Evolutionary conservation across 1,140 invertebrate genomes (phyloP).

Genomic region (Drosophila setifemur): DNA sequence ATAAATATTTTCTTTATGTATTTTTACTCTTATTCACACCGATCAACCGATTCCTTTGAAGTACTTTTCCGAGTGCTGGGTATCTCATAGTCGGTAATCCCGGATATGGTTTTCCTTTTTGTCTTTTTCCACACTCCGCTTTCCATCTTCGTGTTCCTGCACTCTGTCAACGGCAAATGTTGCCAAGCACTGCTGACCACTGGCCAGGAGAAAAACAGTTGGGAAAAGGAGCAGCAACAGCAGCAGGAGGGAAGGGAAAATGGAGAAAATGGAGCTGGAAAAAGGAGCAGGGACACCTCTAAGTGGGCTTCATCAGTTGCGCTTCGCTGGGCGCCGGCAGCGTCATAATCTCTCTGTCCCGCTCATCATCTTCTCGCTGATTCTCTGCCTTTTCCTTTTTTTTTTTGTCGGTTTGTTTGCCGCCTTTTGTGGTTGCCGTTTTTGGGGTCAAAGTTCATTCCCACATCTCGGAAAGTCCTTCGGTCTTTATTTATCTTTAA

Average conservation of each 20-base stretch:
- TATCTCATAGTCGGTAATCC: background rate
- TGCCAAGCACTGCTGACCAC: constrained; percentile 50
- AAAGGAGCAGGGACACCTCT: constrained; percentile 58
- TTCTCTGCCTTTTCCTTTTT: constrained; percentile 6
- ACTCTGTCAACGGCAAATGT: constrained; percentile 75
- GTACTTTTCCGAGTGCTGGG: no score
- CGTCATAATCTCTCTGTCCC: constrained; percentile 62
- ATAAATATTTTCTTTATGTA: no score
- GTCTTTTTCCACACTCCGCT: constrained; percentile 11
- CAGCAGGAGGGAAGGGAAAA: background rate
- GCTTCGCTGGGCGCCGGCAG: constrained; percentile 62
- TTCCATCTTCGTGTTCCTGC: constrained; percentile 35
- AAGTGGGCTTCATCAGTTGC: constrained; percentile 78
- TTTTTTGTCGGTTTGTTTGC: constrained; percentile 32
- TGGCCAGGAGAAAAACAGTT: constrained; percentile 3
- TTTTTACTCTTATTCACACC: no score
- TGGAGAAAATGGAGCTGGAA: background rate
- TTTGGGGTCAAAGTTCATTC: constrained; percentile 74
- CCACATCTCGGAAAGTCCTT: constrained; percentile 13
- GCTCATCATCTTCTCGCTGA: constrained; percentile 39
- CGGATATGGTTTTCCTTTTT: constrained; percentile 1
- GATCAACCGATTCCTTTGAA: no score
- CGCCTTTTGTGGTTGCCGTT: constrained; percentile 48
- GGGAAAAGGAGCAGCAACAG: constrained; percentile 9
- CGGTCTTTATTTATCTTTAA: constrained; percentile 82